These are phyloP conservation scores for Clepsis dumicolana DNA, from an alignment of 2,888 invertebrate genomes.

Conservation along the genomic window DNA sequence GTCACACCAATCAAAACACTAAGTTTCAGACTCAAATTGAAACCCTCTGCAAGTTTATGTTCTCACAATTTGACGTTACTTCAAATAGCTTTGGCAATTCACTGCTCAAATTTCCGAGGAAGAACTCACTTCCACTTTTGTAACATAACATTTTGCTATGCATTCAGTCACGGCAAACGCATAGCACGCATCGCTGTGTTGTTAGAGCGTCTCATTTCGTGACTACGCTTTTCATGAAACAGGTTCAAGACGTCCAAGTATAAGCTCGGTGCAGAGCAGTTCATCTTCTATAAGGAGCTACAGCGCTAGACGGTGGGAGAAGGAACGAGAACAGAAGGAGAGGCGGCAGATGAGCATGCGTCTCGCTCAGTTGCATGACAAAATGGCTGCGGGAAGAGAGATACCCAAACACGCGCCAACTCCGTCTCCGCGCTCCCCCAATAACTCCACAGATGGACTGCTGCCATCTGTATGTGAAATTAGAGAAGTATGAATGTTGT, in stretches of 20 bases:
- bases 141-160: constrained; percentile 29
- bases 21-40: not conserved
- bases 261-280: constrained; percentile 94
- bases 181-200: constrained; percentile 45
- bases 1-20: constrained; percentile 12
- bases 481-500: constrained; percentile 87
- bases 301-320: constrained; percentile 92
- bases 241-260: constrained; percentile 96
- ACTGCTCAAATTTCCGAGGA: constrained; percentile 1
- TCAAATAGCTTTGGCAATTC: constrained; percentile 21
- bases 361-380: constrained; percentile 89
- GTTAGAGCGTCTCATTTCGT: constrained; percentile 40
- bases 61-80: constrained; percentile 13
- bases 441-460: constrained; percentile 93
- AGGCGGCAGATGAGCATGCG: constrained; percentile 92
- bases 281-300: constrained; percentile 94
- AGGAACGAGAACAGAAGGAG: constrained; percentile 93
- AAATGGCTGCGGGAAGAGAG: constrained; percentile 83
- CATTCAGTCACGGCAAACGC: constrained; percentile 45
- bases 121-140: constrained; percentile 25
- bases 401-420: constrained; percentile 86
- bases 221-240: constrained; percentile 49
- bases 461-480: constrained; percentile 93
- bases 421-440: constrained; percentile 92
- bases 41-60: not conserved